These are phyloP conservation scores for Isichthys henryi DNA, from an alignment of 2,113 vertebrate genomes.

Conservation along the genomic window DNA sequence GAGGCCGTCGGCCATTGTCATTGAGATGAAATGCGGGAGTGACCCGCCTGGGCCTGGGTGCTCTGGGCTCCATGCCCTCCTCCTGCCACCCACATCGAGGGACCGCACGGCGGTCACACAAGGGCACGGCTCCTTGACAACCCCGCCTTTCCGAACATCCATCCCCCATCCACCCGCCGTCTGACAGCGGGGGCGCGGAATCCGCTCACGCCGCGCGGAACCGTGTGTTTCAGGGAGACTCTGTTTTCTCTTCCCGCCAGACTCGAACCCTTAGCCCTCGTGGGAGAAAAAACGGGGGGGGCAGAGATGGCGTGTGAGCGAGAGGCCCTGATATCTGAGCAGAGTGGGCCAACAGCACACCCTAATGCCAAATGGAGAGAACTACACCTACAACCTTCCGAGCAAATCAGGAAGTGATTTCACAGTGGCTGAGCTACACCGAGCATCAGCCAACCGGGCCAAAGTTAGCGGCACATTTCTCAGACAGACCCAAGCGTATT, in stretches of 20 bases:
- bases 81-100: constrained; percentile 60
- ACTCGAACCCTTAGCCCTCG: not conserved
- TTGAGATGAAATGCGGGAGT: constrained; percentile 64
- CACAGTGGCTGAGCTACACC: not conserved
- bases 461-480: not conserved
- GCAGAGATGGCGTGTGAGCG: not conserved
- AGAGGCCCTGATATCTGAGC: constrained; percentile 7
- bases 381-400: constrained; percentile 26
- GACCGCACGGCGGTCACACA: constrained; percentile 43
- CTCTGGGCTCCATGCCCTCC: constrained; percentile 58
- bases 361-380: constrained; percentile 45
- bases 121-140: not conserved
- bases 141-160: not conserved
- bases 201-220: not conserved
- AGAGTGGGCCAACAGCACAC: constrained; percentile 44
- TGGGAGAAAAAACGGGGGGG: not conserved
- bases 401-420: not conserved
- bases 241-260: not conserved
- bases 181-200: not conserved
- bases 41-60: constrained; percentile 35
- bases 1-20: constrained; percentile 56
- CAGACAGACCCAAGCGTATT: not conserved
- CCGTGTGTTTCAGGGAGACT: not conserved
- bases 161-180: not conserved
- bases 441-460: not conserved